These are phyloP conservation scores for Glaucomys volans DNA, from an alignment of 2,113 vertebrate genomes.

Conservation along the genomic window DNA sequence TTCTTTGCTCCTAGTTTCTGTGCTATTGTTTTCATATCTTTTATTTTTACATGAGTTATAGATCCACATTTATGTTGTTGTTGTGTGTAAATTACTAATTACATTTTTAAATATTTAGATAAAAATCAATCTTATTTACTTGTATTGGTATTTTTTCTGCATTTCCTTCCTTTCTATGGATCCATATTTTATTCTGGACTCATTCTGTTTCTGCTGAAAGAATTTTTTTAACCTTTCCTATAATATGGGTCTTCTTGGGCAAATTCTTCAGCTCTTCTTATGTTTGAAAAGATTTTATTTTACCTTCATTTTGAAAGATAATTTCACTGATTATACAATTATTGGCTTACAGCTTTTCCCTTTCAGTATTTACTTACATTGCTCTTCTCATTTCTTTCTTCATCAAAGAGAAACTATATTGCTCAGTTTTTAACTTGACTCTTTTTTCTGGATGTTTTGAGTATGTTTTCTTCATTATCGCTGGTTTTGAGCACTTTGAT, in stretches of 20 bases:
- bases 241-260: neutral
- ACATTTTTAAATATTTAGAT: neutral
- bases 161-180: neutral
- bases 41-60: neutral
- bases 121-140: neutral
- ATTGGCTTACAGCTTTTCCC: neutral
- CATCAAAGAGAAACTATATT: neutral
- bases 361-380: neutral
- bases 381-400: neutral
- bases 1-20: neutral
- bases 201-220: neutral
- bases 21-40: neutral
- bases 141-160: neutral
- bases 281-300: neutral
- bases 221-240: neutral
- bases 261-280: neutral
- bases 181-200: neutral
- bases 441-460: neutral
- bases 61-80: neutral
- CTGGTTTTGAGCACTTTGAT: neutral
- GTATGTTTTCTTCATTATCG: neutral
- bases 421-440: neutral
- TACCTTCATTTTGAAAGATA: neutral
- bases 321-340: constrained; percentile 7
- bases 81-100: neutral